Conservation (phyloP, 2,797 vertebrate species). For the Gymnocypris eckloni region DNA sequence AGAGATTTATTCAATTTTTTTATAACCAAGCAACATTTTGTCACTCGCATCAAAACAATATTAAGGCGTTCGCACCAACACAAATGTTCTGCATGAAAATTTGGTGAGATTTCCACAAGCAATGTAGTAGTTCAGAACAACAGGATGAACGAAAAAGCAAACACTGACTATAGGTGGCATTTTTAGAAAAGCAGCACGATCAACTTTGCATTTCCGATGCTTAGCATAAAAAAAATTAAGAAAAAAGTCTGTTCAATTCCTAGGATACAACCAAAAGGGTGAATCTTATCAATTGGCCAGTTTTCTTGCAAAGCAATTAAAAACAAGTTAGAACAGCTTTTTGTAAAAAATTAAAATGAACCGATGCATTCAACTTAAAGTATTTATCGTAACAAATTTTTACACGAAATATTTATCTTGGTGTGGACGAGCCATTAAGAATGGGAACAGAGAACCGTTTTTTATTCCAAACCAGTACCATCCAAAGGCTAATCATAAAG, state of each 20-base stretch:
- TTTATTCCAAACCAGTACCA: neutral
- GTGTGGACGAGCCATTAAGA: neutral
- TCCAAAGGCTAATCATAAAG: neutral
- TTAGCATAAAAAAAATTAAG: neutral
- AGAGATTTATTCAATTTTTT: neutral
- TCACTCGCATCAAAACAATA: neutral
- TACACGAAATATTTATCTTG: neutral
- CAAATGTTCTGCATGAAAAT: neutral
- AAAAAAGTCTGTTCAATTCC: neutral
- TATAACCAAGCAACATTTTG: neutral
- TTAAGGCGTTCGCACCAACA: neutral
- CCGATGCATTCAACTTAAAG: neutral
- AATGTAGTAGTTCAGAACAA: neutral
- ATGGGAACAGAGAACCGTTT: neutral
- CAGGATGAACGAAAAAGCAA: neutral
- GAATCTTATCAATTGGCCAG: neutral
- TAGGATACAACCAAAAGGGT: neutral
- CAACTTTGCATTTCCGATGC: neutral
- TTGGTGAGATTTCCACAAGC: neutral
- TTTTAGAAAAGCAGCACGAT: neutral
- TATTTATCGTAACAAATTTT: neutral
- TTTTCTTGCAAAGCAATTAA: neutral
- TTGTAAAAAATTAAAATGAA: neutral
- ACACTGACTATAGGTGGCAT: neutral
- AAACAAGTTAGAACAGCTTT: too few species aligned